Conservation (phyloP, 35 echinoderm and acorn worm genomes). For the Ophiothrix spiculata region DNA sequence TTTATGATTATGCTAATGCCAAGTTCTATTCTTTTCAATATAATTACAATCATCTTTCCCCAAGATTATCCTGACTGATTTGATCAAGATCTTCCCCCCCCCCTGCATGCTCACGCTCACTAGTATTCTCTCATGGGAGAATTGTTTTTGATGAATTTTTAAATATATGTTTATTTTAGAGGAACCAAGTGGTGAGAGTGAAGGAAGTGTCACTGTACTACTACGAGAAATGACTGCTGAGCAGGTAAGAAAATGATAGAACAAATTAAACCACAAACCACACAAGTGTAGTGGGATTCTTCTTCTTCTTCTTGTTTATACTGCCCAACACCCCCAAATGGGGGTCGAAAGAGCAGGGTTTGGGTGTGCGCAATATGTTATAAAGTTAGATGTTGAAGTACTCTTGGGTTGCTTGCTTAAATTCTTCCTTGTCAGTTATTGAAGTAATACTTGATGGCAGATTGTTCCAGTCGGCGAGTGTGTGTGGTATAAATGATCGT, state of each 20-base stretch:
- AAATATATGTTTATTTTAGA: slow-evolving; percentile 17
- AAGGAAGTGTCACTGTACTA: slow-evolving; percentile 54
- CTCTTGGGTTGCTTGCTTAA: too few relatives aligned
- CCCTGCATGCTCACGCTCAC: background rate
- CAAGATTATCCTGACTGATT: background rate
- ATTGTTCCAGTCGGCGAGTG: too few relatives aligned
- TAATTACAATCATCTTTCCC: background rate
- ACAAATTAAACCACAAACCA: background rate
- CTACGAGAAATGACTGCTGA: slow-evolving; percentile 28
- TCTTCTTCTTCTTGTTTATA: background rate
- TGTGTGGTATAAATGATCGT: too few relatives aligned
- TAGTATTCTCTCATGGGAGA: background rate
- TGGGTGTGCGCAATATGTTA: too few relatives aligned
- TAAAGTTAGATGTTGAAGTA: too few relatives aligned
- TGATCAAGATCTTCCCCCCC: background rate
- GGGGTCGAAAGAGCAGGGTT: too few relatives aligned
- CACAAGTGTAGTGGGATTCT: too few relatives aligned
- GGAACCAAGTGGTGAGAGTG: slow-evolving; percentile 32
- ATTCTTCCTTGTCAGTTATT: too few relatives aligned
- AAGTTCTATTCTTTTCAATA: background rate
- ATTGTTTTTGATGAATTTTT: background rate
- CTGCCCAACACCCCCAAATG: too few relatives aligned
- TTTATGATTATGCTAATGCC: background rate
- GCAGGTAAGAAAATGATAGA: slow-evolving; percentile 30
- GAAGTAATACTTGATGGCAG: too few relatives aligned